Conservation (phyloP, 64 coral and sea anemone species). For the Dendronephthya gigantea region DNA sequence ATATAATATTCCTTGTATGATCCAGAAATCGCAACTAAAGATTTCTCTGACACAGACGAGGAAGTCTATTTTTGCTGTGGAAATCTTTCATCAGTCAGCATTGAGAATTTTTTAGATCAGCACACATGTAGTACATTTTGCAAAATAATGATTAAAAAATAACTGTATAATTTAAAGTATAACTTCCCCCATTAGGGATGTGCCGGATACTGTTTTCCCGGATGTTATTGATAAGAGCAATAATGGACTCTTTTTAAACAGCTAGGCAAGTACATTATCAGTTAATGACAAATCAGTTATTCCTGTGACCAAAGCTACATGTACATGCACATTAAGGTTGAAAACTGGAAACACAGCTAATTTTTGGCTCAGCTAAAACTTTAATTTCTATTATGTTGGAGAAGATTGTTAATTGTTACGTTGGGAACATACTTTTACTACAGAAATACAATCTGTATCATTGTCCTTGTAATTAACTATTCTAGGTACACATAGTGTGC, state of each 20-base stretch:
- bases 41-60: neutral
- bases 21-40: conserved; percentile 22
- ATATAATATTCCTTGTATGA: neutral
- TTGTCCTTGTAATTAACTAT: neutral
- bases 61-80: conserved; percentile 4
- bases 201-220: too few relatives aligned
- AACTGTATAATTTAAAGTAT: too few relatives aligned
- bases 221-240: too few relatives aligned
- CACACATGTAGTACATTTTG: neutral
- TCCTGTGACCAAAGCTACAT: neutral
- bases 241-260: too few relatives aligned
- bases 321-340: neutral
- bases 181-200: too few relatives aligned
- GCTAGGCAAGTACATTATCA: neutral
- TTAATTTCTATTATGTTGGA: neutral
- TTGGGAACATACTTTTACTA: neutral
- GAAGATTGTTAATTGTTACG: neutral
- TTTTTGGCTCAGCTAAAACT: too few relatives aligned
- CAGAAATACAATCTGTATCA: neutral
- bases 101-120: neutral
- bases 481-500: neutral
- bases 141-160: conserved; percentile 7
- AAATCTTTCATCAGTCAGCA: neutral
- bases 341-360: neutral
- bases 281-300: neutral